These are phyloP conservation scores for Brachymystax lenok DNA, from an alignment of 2,797 vertebrate genomes.

Conservation along the genomic window DNA sequence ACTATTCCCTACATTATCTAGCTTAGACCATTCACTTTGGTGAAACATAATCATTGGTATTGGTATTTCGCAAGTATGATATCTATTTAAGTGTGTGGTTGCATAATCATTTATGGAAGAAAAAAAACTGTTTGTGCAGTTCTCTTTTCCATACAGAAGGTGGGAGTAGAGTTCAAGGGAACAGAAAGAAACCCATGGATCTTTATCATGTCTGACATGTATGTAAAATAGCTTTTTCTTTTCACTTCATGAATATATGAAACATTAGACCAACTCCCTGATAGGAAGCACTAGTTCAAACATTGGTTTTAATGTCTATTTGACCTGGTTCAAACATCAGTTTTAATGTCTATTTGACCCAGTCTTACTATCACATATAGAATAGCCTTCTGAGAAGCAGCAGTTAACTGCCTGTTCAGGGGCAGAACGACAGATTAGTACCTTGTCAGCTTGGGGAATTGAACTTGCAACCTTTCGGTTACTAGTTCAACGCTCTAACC, in stretches of 20 bases:
- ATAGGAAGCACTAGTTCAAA: not conserved
- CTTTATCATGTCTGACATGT: not conserved
- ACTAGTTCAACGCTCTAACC: no score
- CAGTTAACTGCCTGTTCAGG: not conserved
- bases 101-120: not conserved
- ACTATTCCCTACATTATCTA: conserved; percentile 20
- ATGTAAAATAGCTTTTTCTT: not conserved
- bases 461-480: no score
- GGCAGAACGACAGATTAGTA: no score
- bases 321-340: not conserved
- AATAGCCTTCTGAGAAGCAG: not conserved
- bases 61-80: not conserved
- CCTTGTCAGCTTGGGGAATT: no score
- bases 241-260: not conserved
- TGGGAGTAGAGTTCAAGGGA: conserved; percentile 61
- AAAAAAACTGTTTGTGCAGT: conserved; percentile 25
- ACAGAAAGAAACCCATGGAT: not conserved
- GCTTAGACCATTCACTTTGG: conserved; percentile 3
- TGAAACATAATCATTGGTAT: conserved; percentile 3
- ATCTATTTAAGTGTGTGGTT: conserved; percentile 5
- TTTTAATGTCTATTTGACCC: not conserved
- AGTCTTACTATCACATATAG: not conserved
- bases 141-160: conserved; percentile 57
- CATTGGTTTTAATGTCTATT: not conserved
- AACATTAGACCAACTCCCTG: not conserved